Conservation (phyloP, 2,888 invertebrate species). For the Cheilosia soror region DNA sequence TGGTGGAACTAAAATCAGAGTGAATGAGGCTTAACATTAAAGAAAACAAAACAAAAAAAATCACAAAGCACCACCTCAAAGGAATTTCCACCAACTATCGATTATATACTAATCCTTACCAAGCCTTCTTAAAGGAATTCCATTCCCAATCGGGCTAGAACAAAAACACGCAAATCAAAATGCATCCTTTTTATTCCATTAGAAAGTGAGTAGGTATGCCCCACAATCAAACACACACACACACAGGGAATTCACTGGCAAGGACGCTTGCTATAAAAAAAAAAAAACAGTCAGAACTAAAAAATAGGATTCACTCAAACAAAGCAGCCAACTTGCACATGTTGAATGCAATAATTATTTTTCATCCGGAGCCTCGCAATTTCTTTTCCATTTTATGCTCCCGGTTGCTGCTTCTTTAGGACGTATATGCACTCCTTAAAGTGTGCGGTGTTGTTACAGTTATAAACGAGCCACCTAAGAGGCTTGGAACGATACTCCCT, state of each 20-base stretch:
- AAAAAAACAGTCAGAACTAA: neutral
- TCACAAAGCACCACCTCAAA: constrained; percentile 32
- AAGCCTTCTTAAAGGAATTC: neutral
- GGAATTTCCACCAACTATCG: constrained; percentile 44
- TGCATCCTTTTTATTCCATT: constrained; percentile 65
- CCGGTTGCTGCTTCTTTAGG: constrained; percentile 9
- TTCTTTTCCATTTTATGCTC: constrained; percentile 13
- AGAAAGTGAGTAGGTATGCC: constrained; percentile 58
- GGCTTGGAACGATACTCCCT: constrained; percentile 55
- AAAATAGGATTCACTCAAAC: constrained; percentile 39
- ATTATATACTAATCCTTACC: constrained; percentile 10
- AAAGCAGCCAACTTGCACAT: constrained; percentile 69
- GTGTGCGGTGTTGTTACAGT: constrained; percentile 63
- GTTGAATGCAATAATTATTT: constrained; percentile 75
- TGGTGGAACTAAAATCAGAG: constrained; percentile 10
- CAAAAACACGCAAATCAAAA: constrained; percentile 56
- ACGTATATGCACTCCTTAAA: constrained; percentile 35
- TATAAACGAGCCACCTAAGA: constrained; percentile 72
- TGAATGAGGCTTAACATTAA: constrained; percentile 27
- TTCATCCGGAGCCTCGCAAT: constrained; percentile 49
- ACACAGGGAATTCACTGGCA: constrained; percentile 55
- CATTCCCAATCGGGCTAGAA: constrained; percentile 13
- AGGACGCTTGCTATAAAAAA: neutral
- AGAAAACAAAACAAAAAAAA: constrained; percentile 16
- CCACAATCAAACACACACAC: constrained; percentile 36